phyloP scores from a whole-genome alignment of 2,888 invertebrate species.

The Drosophila falleni region DNA sequence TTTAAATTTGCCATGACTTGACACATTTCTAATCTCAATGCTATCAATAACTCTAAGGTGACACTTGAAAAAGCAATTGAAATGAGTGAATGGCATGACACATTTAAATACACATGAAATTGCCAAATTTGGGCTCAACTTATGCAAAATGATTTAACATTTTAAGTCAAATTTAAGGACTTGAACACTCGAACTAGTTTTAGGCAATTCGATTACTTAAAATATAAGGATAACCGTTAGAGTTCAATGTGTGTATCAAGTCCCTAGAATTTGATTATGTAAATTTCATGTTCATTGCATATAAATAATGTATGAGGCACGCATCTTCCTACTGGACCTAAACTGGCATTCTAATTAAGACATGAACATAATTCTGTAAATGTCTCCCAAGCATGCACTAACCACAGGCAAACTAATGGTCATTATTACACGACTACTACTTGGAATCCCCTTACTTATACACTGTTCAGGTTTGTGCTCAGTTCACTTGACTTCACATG shows the following conservation, averaged over 20 bases:
- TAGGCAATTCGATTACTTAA: constrained; percentile 51
- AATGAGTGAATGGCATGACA: constrained; percentile 32
- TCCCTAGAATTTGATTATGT: constrained; percentile 74
- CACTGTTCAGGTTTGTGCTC: constrained; percentile 1
- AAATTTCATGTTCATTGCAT: constrained; percentile 76
- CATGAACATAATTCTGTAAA: constrained; percentile 60
- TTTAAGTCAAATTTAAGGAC: constrained; percentile 13
- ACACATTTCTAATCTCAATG: constrained; percentile 26
- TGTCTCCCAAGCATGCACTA: constrained; percentile 63
- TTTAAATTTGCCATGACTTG: constrained; percentile 1
- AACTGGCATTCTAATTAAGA: constrained; percentile 72
- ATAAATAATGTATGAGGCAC: constrained; percentile 78
- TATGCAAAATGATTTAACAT: constrained; percentile 65
- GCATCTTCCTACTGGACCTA: constrained; percentile 20
- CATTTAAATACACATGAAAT: constrained; percentile 5
- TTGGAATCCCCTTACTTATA: neutral
- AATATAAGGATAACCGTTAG: constrained; percentile 8
- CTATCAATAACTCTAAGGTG: constrained; percentile 40
- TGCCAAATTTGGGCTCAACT: constrained; percentile 27
- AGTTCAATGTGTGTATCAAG: constrained; percentile 11
- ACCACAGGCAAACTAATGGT: constrained; percentile 66
- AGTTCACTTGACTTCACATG: constrained; percentile 37
- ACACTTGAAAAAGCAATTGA: constrained; percentile 44
- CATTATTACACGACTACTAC: constrained; percentile 50
- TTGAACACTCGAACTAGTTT: constrained; percentile 15